Percentiles rank a stretch among this genome's conserved stretches.
Conservation (phyloP, 30 jellyfish, hydroid and myxozoan genomes). For the Morbakka virulenta region DNA sequence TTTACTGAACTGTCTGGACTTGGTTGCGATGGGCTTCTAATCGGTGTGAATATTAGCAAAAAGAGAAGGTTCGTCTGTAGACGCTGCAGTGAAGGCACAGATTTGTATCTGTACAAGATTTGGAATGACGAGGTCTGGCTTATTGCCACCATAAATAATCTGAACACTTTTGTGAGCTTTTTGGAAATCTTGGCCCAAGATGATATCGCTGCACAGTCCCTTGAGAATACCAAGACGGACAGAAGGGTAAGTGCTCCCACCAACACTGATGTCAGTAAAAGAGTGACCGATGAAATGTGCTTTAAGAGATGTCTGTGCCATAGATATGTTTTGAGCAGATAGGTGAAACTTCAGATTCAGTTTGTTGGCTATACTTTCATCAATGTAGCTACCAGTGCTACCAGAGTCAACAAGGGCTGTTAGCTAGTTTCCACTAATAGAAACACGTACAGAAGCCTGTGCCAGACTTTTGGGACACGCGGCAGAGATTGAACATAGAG, state of each 20-base stretch:
- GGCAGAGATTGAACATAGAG: slow-evolving; percentile 10
- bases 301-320: slow-evolving; percentile 27
- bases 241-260: too few relatives aligned
- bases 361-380: background rate
- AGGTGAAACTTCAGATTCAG: slow-evolving; percentile 1
- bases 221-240: too few relatives aligned
- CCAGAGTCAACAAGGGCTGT: slow-evolving; percentile 50
- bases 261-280: too few relatives aligned
- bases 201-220: slow-evolving; percentile 52
- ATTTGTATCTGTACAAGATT: background rate
- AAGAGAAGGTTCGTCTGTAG: too few relatives aligned
- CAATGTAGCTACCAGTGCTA: slow-evolving; percentile 32
- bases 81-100: too few relatives aligned
- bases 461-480: too few relatives aligned
- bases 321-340: background rate
- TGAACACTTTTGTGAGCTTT: slow-evolving; percentile 11
- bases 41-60: too few relatives aligned
- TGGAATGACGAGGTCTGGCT: slow-evolving; percentile 6
- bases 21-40: too few relatives aligned
- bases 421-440: slow-evolving; percentile 14
- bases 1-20: too few relatives aligned
- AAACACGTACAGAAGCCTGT: too few relatives aligned
- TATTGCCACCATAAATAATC: slow-evolving; percentile 21
- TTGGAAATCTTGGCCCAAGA: slow-evolving; percentile 41
- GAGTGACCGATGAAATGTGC: slow-evolving; percentile 9